Percentiles rank a stretch among this genome's conserved stretches.
Conservation (phyloP, 1,140 invertebrate species). For the Drosophila pallidifrons region DNA sequence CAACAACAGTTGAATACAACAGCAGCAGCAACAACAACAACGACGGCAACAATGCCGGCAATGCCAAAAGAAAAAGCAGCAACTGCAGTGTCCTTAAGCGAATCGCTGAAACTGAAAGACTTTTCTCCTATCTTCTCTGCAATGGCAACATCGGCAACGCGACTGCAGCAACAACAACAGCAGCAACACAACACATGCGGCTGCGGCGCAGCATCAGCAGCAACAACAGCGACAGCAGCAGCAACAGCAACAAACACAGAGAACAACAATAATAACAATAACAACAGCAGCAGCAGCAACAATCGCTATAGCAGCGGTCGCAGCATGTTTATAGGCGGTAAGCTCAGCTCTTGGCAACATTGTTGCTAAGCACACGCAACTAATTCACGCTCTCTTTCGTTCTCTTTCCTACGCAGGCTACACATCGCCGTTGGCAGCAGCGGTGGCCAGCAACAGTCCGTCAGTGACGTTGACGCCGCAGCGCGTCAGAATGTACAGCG, state of each 20-base stretch:
- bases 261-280: slow-evolving; percentile 34
- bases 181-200: slow-evolving; percentile 54
- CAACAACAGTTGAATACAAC: slow-evolving; percentile 44
- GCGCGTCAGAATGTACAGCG: slow-evolving; percentile 57
- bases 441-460: slow-evolving; percentile 75
- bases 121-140: slow-evolving; percentile 46
- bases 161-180: slow-evolving; percentile 51
- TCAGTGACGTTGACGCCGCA: slow-evolving; percentile 63
- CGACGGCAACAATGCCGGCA: slow-evolving; percentile 79
- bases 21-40: slow-evolving; percentile 44
- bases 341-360: slow-evolving; percentile 53
- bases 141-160: slow-evolving; percentile 50
- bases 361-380: slow-evolving; percentile 44
- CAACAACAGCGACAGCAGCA: slow-evolving; percentile 36
- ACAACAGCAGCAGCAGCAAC: slow-evolving; percentile 37
- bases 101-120: slow-evolving; percentile 71
- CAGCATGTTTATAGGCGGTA: slow-evolving; percentile 76
- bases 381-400: slow-evolving; percentile 1
- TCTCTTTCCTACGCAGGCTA: slow-evolving; percentile 51
- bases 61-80: slow-evolving; percentile 84
- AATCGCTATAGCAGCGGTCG: slow-evolving; percentile 52
- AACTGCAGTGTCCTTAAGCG: slow-evolving; percentile 74
- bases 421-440: slow-evolving; percentile 77
- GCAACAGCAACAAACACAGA: slow-evolving; percentile 34
- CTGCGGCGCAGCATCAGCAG: slow-evolving; percentile 60